phyloP scores from a whole-genome alignment of 2,113 vertebrate species.

The Gopherus flavomarginatus region DNA sequence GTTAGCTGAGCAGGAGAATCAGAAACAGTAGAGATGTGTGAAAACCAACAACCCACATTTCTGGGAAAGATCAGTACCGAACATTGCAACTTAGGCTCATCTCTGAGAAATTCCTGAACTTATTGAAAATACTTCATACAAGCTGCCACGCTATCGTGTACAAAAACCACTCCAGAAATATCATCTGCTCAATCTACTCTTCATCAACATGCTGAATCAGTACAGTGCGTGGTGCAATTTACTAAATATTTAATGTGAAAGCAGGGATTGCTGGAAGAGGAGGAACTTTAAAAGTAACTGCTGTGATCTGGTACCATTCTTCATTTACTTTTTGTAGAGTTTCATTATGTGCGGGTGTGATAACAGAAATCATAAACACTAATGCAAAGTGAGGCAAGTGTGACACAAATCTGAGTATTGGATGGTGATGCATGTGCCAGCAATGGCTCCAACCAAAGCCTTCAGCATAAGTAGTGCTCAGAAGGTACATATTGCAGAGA shows the following conservation, averaged over 20 bases:
- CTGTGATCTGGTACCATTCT: neutral
- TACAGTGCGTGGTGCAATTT: neutral
- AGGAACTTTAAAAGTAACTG: neutral
- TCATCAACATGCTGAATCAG: neutral
- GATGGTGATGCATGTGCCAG: neutral
- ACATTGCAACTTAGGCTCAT: neutral
- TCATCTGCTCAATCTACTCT: neutral
- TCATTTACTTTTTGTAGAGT: neutral
- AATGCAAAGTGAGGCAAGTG: neutral
- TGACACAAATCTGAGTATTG: neutral
- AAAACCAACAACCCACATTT: neutral
- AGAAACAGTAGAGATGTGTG: accelerated
- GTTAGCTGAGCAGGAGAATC: neutral
- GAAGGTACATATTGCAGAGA: no score
- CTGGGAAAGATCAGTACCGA: accelerated
- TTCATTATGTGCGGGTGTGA: neutral
- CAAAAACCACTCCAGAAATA: neutral
- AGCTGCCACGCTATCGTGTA: neutral
- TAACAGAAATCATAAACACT: neutral
- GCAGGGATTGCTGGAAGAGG: neutral
- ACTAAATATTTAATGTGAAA: neutral
- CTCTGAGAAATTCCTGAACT: neutral
- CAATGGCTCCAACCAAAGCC: neutral
- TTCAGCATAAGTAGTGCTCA: neutral
- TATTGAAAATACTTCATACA: neutral